phyloP scores from a whole-genome alignment of 2,797 vertebrate genomes.

The Notolepis coatsorum region DNA sequence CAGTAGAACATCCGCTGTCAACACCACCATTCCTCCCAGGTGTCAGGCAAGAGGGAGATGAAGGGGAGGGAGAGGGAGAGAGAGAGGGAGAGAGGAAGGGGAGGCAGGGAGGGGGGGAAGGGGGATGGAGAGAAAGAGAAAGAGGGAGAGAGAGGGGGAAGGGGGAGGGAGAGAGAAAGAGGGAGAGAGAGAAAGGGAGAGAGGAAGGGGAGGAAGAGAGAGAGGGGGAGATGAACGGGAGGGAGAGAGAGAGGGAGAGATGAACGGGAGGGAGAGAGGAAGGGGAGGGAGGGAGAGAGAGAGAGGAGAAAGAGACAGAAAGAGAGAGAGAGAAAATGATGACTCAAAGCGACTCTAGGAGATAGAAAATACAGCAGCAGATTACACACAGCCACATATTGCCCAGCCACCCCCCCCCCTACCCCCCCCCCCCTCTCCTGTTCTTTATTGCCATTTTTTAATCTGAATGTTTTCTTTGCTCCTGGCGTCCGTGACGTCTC shows the following conservation, averaged over 20 bases:
- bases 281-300: background rate
- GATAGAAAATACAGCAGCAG: too few species aligned
- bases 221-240: background rate
- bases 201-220: background rate
- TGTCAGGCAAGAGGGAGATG: background rate
- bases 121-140: slow-evolving; percentile 5
- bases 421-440: background rate
- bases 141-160: slow-evolving; percentile 1
- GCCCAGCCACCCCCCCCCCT: background rate
- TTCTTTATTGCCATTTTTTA: slow-evolving; percentile 20
- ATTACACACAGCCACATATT: background rate
- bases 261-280: too few species aligned
- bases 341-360: slow-evolving; percentile 20
- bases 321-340: slow-evolving; percentile 19
- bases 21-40: too few species aligned
- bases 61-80: background rate
- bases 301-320: background rate
- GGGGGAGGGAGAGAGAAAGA: slow-evolving; percentile 7
- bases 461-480: slow-evolving; percentile 27
- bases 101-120: too few species aligned
- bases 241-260: slow-evolving; percentile 13
- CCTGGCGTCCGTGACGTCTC: slow-evolving; percentile 21
- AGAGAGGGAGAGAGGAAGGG: slow-evolving; percentile 7
- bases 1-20: too few species aligned
- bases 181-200: slow-evolving; percentile 5